Conservation (phyloP, 1,140 invertebrate species). For the Bombus confusus region DNA sequence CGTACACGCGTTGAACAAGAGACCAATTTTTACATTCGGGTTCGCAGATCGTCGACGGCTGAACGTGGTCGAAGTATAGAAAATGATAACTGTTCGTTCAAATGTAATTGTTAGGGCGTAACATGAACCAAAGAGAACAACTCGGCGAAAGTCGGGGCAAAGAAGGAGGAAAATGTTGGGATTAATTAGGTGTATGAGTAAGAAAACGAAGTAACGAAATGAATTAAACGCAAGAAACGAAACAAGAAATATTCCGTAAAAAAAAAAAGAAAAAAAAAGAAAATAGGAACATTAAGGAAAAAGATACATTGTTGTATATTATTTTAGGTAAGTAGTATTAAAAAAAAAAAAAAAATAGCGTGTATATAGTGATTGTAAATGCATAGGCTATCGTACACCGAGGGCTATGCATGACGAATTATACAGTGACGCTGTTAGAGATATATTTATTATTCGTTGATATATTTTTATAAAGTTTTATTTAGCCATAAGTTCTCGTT, state of each 20-base stretch:
- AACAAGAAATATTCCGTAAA: background rate
- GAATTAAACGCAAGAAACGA: background rate
- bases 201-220: background rate
- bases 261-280: slow-evolving; percentile 1
- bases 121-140: background rate
- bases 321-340: slow-evolving; percentile 72
- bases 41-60: background rate
- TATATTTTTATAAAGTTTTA: slow-evolving; percentile 82
- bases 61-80: background rate
- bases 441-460: slow-evolving; percentile 81
- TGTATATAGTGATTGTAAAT: slow-evolving; percentile 79
- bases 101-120: background rate
- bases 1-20: slow-evolving; percentile 45
- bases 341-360: slow-evolving; percentile 63
- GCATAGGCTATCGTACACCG: slow-evolving; percentile 68
- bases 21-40: slow-evolving; percentile 51
- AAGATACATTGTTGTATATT: slow-evolving; percentile 74
- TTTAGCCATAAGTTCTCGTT: slow-evolving; percentile 78
- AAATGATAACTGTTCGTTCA: background rate
- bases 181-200: background rate
- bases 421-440: slow-evolving; percentile 78
- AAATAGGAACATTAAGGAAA: slow-evolving; percentile 33
- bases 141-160: background rate
- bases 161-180: background rate
- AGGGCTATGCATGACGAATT: slow-evolving; percentile 71